A percentile compares a stretch with the other conserved stretches of the same genome.
These are phyloP conservation scores for Mycetomoellerius zeteki DNA, from an alignment of 1,140 invertebrate genomes.

Conservation along the genomic window DNA sequence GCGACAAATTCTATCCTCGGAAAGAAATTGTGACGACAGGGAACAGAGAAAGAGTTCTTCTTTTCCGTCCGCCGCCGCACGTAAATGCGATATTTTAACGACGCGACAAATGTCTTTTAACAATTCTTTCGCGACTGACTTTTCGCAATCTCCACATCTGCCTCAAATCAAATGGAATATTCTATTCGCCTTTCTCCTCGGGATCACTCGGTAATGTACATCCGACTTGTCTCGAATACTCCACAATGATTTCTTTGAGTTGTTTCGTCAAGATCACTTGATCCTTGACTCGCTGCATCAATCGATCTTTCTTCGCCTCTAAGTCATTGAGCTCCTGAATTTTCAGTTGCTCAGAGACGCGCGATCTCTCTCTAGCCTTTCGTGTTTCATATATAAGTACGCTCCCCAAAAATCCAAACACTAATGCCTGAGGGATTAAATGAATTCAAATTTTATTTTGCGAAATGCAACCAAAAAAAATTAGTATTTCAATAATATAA, in stretches of 20 bases:
- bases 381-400: slow-evolving; percentile 11
- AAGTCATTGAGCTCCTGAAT: slow-evolving; percentile 7
- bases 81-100: slow-evolving; percentile 32
- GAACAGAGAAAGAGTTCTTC: not conserved
- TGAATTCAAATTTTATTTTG: not conserved
- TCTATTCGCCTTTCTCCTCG: not conserved
- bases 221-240: slow-evolving; percentile 16
- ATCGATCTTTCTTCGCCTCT: slow-evolving; percentile 3
- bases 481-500: not conserved
- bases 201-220: slow-evolving; percentile 1
- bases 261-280: slow-evolving; percentile 34
- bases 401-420: slow-evolving; percentile 2
- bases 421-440: not conserved
- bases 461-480: not conserved
- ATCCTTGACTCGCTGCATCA: slow-evolving; percentile 22
- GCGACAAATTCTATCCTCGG: slow-evolving; percentile 18
- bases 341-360: not conserved
- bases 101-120: not conserved
- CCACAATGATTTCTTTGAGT: slow-evolving; percentile 32
- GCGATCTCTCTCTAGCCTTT: not conserved
- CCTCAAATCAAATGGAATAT: not conserved
- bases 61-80: not conserved
- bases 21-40: not conserved
- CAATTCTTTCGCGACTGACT: slow-evolving; percentile 6
- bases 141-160: not conserved